Base-by-base conservation (phyloP, 2,888 invertebrate genomes). In the Cosmopolites sordidus region DNA sequence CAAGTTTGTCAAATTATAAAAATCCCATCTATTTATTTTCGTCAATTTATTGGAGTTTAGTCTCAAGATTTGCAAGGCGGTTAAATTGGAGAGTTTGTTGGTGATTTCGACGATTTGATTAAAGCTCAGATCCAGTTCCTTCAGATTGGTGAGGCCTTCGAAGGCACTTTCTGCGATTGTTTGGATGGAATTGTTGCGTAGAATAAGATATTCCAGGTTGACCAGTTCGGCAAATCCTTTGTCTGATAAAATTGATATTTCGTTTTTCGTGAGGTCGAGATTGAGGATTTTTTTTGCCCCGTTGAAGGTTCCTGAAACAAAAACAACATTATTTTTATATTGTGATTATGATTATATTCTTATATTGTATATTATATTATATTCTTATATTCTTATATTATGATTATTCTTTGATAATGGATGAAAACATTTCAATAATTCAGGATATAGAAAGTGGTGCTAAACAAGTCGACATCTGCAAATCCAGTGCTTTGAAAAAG, bases 261-360 rank as follows among this genome's bases (percentile, higher is more conserved):
- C 54, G 57, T 74, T 74, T 45, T 69, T 60, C 4, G 64, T 56
- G 43, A 74, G 46, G 56, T 72, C 60, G 12, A 74, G 59, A n/a
- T 43, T 56, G 17, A 60, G 56, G n/a, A 74, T 62, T 52, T 73
- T 73, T 52, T 70, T 71, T 5, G 72, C 68, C 1, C 72, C 73
- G 11, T 51, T 62, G 53, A 73, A 74, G 1, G 71, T 71, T 11
- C 66, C 68, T 57, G 40, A 16, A 16, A 40, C 4, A 40, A 22
- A 22, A 8, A 22, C n/a, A n/a, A n/a, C n/a, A n/a, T n/a, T n/a
- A n/a, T n/a, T n/a, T n/a, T n/a, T n/a, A n/a, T n/a, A n/a, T n/a
- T n/a, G n/a, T n/a, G n/a, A n/a, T n/a, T n/a, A n/a, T n/a, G n/a
- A n/a, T n/a, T n/a, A n/a, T n/a, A n/a, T n/a, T n/a, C n/a, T n/a